Evolutionary conservation across 2,888 invertebrate genomes (phyloP).

Genomic region (Eupithecia tripunctaria): DNA sequence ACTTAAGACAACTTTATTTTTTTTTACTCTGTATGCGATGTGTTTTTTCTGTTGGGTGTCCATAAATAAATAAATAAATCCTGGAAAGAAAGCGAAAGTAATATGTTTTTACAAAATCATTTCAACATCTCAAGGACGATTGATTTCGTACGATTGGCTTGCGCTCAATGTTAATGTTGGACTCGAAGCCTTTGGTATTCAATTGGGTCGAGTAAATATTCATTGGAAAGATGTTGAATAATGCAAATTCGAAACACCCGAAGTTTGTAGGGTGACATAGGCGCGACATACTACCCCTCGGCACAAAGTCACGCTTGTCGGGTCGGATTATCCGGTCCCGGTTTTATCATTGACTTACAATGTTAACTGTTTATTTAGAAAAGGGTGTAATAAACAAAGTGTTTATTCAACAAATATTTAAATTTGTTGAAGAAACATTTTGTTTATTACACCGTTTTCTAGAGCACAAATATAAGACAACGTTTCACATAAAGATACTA

Average conservation of each 20-base stretch:
- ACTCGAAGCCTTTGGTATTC: conserved; percentile 58
- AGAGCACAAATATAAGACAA: not conserved
- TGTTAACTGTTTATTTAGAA: not conserved
- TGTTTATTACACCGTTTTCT: not conserved
- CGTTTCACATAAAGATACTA: not conserved
- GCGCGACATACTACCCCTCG: conserved; percentile 54
- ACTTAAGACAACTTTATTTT: too few relatives aligned
- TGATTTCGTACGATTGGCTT: conserved; percentile 45
- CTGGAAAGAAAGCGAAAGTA: conserved; percentile 19
- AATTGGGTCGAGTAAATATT: conserved; percentile 61
- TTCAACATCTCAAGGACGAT: conserved; percentile 44
- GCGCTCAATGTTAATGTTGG: conserved; percentile 48
- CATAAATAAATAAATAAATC: too few relatives aligned
- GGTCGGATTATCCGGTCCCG: conserved; percentile 19
- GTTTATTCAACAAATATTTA: not conserved
- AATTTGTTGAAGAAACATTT: not conserved
- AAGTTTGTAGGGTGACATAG: conserved; percentile 54
- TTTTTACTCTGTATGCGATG: too few relatives aligned
- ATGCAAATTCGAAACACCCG: conserved; percentile 59
- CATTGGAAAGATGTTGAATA: conserved; percentile 60
- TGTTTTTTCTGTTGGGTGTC: too few relatives aligned
- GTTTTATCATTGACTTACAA: conserved; percentile 15
- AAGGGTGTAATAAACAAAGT: not conserved
- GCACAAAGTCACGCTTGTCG: conserved; percentile 18
- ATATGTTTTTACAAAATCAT: conserved; percentile 34